Evolutionary conservation across 2,113 vertebrate species (phyloP), one percentile per base, ranked within the genome.

Genomic region (Ptilonorhynchus violaceus): DNA sequence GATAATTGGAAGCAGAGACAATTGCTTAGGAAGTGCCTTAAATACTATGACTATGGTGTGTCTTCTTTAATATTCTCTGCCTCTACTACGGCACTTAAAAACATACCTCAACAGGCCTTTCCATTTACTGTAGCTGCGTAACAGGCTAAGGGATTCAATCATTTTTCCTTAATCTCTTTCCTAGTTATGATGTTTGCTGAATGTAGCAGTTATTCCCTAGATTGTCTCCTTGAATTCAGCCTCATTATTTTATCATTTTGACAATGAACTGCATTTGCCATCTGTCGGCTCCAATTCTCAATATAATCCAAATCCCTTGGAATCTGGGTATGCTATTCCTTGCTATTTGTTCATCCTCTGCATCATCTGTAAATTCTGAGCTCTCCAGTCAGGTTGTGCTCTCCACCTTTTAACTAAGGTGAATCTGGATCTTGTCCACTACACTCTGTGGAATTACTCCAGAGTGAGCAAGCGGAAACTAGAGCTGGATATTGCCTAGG

Each of bases 171-270:
- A 84, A 76, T 64, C 41, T 69, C 44, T 77, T 95, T 90, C 74
- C 72, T 92, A 77, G 88, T 86, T 79, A 62, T 16, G 31, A 72
- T 53, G 62, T 59, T 92, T 92, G 46, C 72, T 92, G 42, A 58
- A 63, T 68, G 44, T 58, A 89, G 68, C 44, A 89, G 37, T 66
- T 91, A 95, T 96, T 96, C 91, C 79, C 95, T 94, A 72, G 81
- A 56, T 59, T 68, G 59, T 55, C 47, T 87, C 79, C 53, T 74
- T 89, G 62, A 93, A 89, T 94, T 94, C 63, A 89, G 55, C 14
- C 59, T 96, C 92, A 49, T 96, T 91, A 90, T 96, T 97, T 94
- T 90, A 91, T 92, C 90, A 79, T 96, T 92, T 96, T 95, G 83
- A 90, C 92, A 78, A 62, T 50, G 60, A 91, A 72, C 70, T 88